Evolutionary conservation across 2,113 vertebrate species (phyloP).

Genomic region (Nestor notabilis): DNA sequence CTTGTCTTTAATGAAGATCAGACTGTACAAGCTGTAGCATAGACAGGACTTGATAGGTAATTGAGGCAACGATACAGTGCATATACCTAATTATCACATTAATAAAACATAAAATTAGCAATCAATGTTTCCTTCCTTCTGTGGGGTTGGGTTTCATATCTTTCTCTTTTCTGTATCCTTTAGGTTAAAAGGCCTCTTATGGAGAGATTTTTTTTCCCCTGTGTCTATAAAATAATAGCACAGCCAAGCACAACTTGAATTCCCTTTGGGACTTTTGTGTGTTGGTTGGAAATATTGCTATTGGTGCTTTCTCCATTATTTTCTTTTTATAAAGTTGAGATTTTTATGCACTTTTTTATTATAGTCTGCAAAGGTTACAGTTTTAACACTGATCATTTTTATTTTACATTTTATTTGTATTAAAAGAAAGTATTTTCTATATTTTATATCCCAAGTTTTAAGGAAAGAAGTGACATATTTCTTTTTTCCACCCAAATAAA

Average conservation of each 20-base stretch:
- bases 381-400: neutral
- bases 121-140: neutral
- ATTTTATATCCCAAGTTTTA: neutral
- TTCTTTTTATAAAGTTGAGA: neutral
- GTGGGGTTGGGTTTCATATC: neutral
- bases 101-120: neutral
- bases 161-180: neutral
- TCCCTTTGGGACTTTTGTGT: neutral
- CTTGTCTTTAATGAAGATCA: constrained; percentile 13
- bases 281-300: neutral
- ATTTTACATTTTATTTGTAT: neutral
- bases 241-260: neutral
- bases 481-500: neutral
- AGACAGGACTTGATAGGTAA: neutral
- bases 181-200: neutral
- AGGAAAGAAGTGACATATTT: neutral
- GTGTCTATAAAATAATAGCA: neutral
- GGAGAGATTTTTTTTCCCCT: neutral
- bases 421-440: neutral
- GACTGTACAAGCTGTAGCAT: neutral
- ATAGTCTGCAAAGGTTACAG: neutral
- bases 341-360: neutral
- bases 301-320: neutral
- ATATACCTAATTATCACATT: neutral
- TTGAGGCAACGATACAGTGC: neutral